phyloP scores from a whole-genome alignment of 2,113 vertebrate species.

The Diphyllodes magnificus region DNA sequence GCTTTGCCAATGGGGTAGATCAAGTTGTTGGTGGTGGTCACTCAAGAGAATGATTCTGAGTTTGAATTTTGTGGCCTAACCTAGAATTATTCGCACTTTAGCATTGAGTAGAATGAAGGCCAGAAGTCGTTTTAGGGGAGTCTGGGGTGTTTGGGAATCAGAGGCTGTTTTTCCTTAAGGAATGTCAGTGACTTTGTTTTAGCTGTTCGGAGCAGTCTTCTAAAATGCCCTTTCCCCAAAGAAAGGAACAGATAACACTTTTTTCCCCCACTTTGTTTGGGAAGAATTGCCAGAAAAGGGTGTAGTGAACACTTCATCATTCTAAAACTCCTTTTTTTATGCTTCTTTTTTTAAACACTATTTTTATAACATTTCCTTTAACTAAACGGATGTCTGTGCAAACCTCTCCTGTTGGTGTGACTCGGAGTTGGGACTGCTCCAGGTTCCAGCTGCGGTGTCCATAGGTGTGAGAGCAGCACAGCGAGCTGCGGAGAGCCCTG shows the following conservation, averaged over 20 bases:
- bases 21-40: neutral
- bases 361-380: neutral
- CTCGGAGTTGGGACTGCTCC: neutral
- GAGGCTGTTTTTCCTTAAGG: neutral
- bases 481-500: neutral
- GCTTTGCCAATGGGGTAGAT: neutral
- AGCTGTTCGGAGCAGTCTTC: neutral
- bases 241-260: neutral
- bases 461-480: neutral
- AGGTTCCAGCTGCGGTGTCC: neutral
- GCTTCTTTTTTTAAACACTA: neutral
- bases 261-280: neutral
- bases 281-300: neutral
- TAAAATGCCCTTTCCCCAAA: neutral
- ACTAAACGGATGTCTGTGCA: neutral
- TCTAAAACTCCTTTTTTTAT: neutral
- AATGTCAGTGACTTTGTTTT: neutral
- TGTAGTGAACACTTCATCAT: neutral
- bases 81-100: accelerated
- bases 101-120: neutral
- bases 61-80: neutral
- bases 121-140: neutral
- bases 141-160: neutral
- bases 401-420: neutral
- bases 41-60: neutral